Percentiles rank a stretch among this genome's conserved stretches.
phyloP scores from a whole-genome alignment of 2,888 invertebrate species.

The Caenorhabditis afra region DNA sequence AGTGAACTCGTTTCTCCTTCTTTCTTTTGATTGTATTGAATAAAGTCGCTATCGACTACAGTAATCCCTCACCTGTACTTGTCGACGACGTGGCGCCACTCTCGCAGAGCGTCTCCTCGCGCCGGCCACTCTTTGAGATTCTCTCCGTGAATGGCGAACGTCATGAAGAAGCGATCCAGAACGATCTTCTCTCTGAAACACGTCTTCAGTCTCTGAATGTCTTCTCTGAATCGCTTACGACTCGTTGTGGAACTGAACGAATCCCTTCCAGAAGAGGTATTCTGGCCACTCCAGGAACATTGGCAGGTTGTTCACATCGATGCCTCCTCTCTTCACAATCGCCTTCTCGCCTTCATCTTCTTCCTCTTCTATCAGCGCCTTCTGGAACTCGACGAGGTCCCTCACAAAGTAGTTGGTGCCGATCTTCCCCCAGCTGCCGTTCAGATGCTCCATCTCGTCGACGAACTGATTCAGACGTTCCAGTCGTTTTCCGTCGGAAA shows the following conservation, averaged over 20 bases:
- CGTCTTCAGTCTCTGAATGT: background rate
- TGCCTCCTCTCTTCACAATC: conserved; percentile 18
- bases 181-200: conserved; percentile 26
- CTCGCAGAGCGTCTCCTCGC: conserved; percentile 68
- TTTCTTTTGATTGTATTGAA: no score
- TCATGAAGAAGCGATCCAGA: conserved; percentile 71
- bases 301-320: conserved; percentile 53
- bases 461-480: conserved; percentile 68
- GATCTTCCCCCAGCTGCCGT: conserved; percentile 73
- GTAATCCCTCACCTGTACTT: conserved; percentile 65
- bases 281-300: conserved; percentile 76
- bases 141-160: conserved; percentile 70
- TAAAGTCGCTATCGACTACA: no score
- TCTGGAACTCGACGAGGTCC: conserved; percentile 62
- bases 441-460: conserved; percentile 70
- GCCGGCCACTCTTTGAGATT: conserved; percentile 70
- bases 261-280: conserved; percentile 73
- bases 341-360: conserved; percentile 35
- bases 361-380: conserved; percentile 56
- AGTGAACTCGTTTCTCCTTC: background rate
- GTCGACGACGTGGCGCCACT: conserved; percentile 74
- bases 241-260: conserved; percentile 63
- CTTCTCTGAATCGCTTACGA: background rate
- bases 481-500: conserved; percentile 61
- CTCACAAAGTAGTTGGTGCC: conserved; percentile 71